Percentiles rank a stretch among this genome's conserved stretches.
Evolutionary conservation across 2,113 vertebrate genomes (phyloP).

Genomic region (Alligator mississippiensis): DNA sequence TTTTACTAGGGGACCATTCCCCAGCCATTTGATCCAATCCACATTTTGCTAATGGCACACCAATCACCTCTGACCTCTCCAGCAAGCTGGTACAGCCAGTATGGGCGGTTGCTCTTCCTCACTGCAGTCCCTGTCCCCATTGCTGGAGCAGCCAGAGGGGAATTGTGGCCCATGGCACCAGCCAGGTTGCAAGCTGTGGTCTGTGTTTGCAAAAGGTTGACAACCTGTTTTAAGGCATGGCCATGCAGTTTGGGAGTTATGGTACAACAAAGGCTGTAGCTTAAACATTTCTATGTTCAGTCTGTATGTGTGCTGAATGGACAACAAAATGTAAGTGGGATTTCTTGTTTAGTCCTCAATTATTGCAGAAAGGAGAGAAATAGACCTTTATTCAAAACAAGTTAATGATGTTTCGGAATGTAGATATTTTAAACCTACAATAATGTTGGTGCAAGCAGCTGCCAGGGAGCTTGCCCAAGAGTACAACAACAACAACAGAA

Average conservation of each 20-base stretch:
- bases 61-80: too few relatives aligned
- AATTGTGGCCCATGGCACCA: too few relatives aligned
- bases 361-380: conserved; percentile 5
- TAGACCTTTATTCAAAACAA: background rate
- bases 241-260: background rate
- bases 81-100: too few relatives aligned
- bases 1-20: too few relatives aligned
- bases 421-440: background rate
- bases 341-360: background rate
- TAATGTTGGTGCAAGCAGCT: background rate
- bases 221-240: background rate
- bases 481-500: background rate
- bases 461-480: background rate
- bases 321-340: accelerated
- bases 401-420: background rate
- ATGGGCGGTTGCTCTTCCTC: too few relatives aligned
- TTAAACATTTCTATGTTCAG: background rate
- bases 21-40: too few relatives aligned
- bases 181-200: too few relatives aligned
- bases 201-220: too few relatives aligned
- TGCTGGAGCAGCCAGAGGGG: too few relatives aligned
- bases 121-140: too few relatives aligned
- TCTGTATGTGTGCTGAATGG: background rate
- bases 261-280: background rate
- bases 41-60: too few relatives aligned